phyloP scores from a whole-genome alignment of 1,140 invertebrate genomes.

The Lordiphosa mommai region DNA sequence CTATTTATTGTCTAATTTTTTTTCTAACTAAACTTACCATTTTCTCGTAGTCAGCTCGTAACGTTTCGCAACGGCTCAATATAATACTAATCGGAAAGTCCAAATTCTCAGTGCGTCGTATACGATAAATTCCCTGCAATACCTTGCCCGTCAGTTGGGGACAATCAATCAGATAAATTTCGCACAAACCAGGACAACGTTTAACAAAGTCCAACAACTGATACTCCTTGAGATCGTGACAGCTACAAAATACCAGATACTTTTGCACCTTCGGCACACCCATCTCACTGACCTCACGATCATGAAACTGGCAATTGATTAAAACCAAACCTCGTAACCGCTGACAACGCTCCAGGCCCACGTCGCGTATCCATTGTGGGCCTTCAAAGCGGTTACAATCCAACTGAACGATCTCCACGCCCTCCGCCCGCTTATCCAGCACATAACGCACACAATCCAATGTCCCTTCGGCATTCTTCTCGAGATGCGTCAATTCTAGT shows the following conservation, averaged over 20 bases:
- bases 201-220: conserved; percentile 28
- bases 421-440: background rate
- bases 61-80: conserved; percentile 6
- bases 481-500: conserved; percentile 10
- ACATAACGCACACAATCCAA: conserved; percentile 16
- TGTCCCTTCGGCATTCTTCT: background rate
- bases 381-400: conserved; percentile 14
- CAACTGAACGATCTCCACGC: conserved; percentile 18
- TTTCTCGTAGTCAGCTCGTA: conserved; percentile 14
- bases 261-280: conserved; percentile 21
- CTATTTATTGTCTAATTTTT: too few relatives aligned
- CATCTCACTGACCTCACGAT: conserved; percentile 14
- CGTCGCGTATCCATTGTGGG: background rate
- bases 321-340: conserved; percentile 24
- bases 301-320: conserved; percentile 20
- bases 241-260: conserved; percentile 25
- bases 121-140: conserved; percentile 22
- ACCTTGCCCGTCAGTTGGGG: conserved; percentile 23
- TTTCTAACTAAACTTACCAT: conserved; percentile 23
- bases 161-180: conserved; percentile 37
- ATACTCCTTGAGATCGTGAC: conserved; percentile 29
- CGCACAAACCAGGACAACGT: conserved; percentile 4
- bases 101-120: conserved; percentile 8
- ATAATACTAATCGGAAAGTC: conserved; percentile 27
- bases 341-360: background rate